Percentiles rank a stretch among this genome's conserved stretches.
Evolutionary conservation across 2,888 invertebrate species (phyloP).

Genomic region (Gerris lacustris): DNA sequence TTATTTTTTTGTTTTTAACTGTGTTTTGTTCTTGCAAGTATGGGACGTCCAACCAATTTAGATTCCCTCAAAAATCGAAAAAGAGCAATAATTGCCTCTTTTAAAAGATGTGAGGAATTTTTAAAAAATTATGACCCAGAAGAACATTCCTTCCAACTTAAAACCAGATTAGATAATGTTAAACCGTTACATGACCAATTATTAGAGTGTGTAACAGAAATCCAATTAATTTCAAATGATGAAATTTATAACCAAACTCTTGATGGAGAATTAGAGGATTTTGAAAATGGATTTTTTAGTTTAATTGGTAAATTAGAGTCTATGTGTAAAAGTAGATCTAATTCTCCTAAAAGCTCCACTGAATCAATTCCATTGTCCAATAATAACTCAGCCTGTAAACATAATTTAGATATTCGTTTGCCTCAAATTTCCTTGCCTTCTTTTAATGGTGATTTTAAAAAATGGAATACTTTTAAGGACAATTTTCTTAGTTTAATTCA

Average conservation of each 20-base stretch:
- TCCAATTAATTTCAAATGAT: not conserved
- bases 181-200: not conserved
- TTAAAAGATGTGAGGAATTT: not conserved
- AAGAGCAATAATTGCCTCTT: not conserved
- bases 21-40: not conserved
- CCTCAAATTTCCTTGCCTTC: slow-evolving; percentile 5
- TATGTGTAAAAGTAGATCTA: not conserved
- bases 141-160: not conserved
- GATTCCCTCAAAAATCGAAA: not conserved
- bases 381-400: not conserved
- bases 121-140: not conserved
- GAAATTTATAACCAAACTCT: not conserved
- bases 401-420: not conserved
- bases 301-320: not conserved
- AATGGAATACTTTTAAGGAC: slow-evolving; percentile 8
- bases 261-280: not conserved
- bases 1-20: not conserved
- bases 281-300: not conserved
- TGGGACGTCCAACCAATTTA: not conserved
- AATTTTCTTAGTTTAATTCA: slow-evolving; percentile 1
- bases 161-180: not conserved
- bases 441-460: slow-evolving; percentile 7
- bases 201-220: not conserved
- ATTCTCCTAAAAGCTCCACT: not conserved
- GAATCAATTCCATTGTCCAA: not conserved